phyloP scores from a whole-genome alignment of 2,797 vertebrate genomes.

The Pseudochirops corinnae region DNA sequence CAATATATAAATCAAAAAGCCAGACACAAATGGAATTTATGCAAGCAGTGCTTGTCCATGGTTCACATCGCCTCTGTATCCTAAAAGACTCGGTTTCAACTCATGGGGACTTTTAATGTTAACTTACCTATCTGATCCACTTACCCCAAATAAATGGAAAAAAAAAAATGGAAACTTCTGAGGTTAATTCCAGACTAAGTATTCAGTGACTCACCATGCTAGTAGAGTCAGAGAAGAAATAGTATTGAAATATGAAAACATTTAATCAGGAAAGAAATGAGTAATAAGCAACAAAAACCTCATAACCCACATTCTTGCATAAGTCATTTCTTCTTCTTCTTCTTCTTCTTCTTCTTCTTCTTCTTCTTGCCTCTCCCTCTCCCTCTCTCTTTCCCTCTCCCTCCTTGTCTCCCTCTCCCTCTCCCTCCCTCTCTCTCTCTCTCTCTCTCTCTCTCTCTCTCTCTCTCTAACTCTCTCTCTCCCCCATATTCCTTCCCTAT shows the following conservation, averaged over 20 bases:
- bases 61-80: background rate
- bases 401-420: background rate
- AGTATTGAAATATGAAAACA: background rate
- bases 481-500: no score
- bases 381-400: no score
- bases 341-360: no score
- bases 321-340: background rate
- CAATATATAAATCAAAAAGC: background rate
- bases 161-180: background rate
- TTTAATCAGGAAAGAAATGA: background rate
- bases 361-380: background rate
- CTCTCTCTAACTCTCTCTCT: no score
- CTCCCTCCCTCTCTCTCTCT: background rate
- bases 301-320: background rate
- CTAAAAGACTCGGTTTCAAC: background rate
- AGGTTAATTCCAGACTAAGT: background rate
- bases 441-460: no score
- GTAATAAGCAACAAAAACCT: background rate
- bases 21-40: conserved; percentile 18
- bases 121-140: background rate
- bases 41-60: background rate
- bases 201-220: background rate
- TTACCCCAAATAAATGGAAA: background rate
- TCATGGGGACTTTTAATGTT: background rate
- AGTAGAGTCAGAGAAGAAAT: background rate